phyloP scores from a whole-genome alignment of 2,113 vertebrate species.

The Bujurquina vittata region DNA sequence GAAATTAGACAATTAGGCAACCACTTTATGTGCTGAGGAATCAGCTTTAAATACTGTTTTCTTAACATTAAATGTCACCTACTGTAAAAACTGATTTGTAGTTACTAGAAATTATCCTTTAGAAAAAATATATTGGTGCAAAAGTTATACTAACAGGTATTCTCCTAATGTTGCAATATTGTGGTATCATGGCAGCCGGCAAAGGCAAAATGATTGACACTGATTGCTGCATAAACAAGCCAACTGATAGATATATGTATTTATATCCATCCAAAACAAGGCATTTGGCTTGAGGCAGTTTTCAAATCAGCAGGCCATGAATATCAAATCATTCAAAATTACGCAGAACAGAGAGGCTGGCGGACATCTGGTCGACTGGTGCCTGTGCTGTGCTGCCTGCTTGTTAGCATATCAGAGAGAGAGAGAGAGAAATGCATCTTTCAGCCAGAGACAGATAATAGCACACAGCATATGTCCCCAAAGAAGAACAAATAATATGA shows the following conservation, averaged over 20 bases:
- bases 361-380: slow-evolving; percentile 66
- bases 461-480: not conserved
- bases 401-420: slow-evolving; percentile 73
- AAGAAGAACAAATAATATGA: slow-evolving; percentile 3
- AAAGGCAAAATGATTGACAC: slow-evolving; percentile 52
- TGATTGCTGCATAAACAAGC: slow-evolving; percentile 59
- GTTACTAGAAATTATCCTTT: not conserved
- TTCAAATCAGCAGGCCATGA: slow-evolving; percentile 68
- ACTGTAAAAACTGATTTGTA: not conserved
- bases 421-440: slow-evolving; percentile 2
- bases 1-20: not conserved
- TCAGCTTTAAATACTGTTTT: not conserved
- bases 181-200: slow-evolving; percentile 25
- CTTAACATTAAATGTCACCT: not conserved
- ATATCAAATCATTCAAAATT: slow-evolving; percentile 66
- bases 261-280: slow-evolving; percentile 40
- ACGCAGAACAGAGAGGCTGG: slow-evolving; percentile 47
- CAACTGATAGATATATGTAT: slow-evolving; percentile 44
- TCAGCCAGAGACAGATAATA: slow-evolving; percentile 18
- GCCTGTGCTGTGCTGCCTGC: slow-evolving; percentile 34
- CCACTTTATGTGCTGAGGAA: too few species aligned
- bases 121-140: not conserved
- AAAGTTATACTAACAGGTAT: not conserved
- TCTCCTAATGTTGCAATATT: not conserved
- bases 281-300: slow-evolving; percentile 62